Conservation (phyloP, 2,888 invertebrate species). For the Dermolepida albohirtum region DNA sequence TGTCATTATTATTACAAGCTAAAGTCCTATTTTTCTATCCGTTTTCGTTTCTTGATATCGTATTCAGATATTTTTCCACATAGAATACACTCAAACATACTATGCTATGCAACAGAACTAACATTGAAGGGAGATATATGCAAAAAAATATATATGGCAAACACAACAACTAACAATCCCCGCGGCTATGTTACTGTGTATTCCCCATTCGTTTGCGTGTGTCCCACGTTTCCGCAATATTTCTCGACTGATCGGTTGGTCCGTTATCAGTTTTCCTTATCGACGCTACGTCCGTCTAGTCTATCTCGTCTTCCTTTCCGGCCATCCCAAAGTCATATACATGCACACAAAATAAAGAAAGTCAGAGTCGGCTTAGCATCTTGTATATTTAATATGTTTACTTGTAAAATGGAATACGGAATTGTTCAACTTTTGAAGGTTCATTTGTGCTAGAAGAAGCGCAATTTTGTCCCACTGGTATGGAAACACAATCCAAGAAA, state of each 20-base stretch:
- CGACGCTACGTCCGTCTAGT: slow-evolving; percentile 55
- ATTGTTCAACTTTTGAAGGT: too few relatives aligned
- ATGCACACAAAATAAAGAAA: background rate
- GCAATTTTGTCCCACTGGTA: too few relatives aligned
- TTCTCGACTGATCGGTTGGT: slow-evolving; percentile 59
- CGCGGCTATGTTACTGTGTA: slow-evolving; percentile 4
- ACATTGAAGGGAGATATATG: background rate
- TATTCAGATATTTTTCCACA: too few relatives aligned
- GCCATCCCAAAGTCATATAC: slow-evolving; percentile 54
- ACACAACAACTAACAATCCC: slow-evolving; percentile 16
- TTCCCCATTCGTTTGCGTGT: slow-evolving; percentile 57
- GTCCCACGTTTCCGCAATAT: slow-evolving; percentile 63
- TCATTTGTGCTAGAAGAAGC: too few relatives aligned
- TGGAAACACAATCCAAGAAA: too few relatives aligned
- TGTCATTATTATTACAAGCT: too few relatives aligned
- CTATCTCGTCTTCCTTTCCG: slow-evolving; percentile 60
- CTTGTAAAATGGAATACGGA: too few relatives aligned
- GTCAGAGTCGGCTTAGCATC: background rate
- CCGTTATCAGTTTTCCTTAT: slow-evolving; percentile 57
- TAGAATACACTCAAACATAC: too few relatives aligned
- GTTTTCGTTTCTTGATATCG: too few relatives aligned
- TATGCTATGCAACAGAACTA: too few relatives aligned
- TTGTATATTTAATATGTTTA: too few relatives aligned
- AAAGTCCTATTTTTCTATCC: too few relatives aligned
- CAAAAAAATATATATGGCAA: slow-evolving; percentile 12